A percentile compares a stretch with the other conserved stretches of the same genome.
Evolutionary conservation across 2,888 invertebrate genomes (phyloP).

Genomic region (Rhodophaea formosa): DNA sequence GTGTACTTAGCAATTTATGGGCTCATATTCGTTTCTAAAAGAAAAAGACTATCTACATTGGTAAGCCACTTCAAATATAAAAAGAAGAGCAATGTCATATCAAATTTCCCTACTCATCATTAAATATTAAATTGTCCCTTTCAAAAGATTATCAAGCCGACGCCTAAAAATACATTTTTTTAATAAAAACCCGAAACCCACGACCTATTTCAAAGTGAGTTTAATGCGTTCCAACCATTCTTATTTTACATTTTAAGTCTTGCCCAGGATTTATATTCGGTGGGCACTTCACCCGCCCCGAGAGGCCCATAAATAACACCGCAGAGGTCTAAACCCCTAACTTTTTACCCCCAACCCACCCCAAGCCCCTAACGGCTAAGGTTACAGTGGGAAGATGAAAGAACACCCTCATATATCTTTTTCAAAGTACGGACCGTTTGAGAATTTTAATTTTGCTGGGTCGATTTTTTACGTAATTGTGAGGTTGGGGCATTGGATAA

Average conservation of each 20-base stretch:
- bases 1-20: too few relatives aligned
- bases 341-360: conserved; percentile 39
- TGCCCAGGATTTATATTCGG: conserved; percentile 76
- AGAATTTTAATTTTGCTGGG: conserved; percentile 73
- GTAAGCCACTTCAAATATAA: too few relatives aligned
- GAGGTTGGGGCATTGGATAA: conserved; percentile 11
- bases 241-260: conserved; percentile 73
- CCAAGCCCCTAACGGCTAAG: conserved; percentile 72
- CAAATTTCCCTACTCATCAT: background rate
- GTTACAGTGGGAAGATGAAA: conserved; percentile 76
- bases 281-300: conserved; percentile 74
- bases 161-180: background rate
- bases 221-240: conserved; percentile 39
- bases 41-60: too few relatives aligned
- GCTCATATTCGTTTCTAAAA: too few relatives aligned
- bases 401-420: conserved; percentile 77
- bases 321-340: conserved; percentile 60
- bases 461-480: conserved; percentile 17
- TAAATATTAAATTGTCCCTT: background rate
- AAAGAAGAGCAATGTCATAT: too few relatives aligned
- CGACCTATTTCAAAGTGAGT: conserved; percentile 14
- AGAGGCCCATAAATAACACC: conserved; percentile 77
- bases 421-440: conserved; percentile 76
- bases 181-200: background rate
- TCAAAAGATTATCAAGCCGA: background rate